Base-by-base conservation (phyloP, 1,140 invertebrate genomes). In the Euborellia annulipes region DNA sequence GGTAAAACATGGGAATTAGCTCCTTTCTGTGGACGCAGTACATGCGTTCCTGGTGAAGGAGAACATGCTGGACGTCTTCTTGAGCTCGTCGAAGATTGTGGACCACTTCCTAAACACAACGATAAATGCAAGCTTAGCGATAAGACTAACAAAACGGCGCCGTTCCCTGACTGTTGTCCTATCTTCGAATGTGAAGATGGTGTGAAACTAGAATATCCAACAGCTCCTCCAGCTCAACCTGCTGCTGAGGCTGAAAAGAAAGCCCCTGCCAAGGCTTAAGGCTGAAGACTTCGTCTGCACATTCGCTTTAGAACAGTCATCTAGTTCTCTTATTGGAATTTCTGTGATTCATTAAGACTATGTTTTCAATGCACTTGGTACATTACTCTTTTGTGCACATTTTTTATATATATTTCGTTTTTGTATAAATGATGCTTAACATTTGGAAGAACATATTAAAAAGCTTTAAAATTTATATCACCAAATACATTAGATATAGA, bases 1-100 rank as follows among this genome's bases (percentile, higher is more conserved):
- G 77, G 76, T 32, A 80, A 86, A 61, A 69, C 76, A 20, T 90
- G 85, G 85, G 83, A 87, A 22, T 59, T 90, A 50, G 67, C 77
- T 7, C 85, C 85, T 2, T 90, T 89, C 76, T 90, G 85, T 54
- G 85, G 86, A 9, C 76, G 81, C 48, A 85, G 82, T 47, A 86
- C 82, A 30, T 90, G 85, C 62, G 80, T 86, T 1, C 70, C 79
- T 48, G 76, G 75, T 41, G 78, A 85, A 46, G 55, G 55, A 19
- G 79, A 84, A 52, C 68, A 73, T 45, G 71, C 75, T 3, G 69
- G 76, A 16, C 73, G 79, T 48, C 72, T 89, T 0, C 66, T 88
- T 45, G 85, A 89, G 62, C 65, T 88, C 43, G 85, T 86, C 0
- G 82, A 88, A 58, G 85, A 89, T 62, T 90, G 86, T 54, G 86